A percentile compares a stretch with the other conserved stretches of the same genome.
These are phyloP conservation scores for Cephalopterus ornatus DNA, from an alignment of 2,113 vertebrate genomes.

Conservation along the genomic window DNA sequence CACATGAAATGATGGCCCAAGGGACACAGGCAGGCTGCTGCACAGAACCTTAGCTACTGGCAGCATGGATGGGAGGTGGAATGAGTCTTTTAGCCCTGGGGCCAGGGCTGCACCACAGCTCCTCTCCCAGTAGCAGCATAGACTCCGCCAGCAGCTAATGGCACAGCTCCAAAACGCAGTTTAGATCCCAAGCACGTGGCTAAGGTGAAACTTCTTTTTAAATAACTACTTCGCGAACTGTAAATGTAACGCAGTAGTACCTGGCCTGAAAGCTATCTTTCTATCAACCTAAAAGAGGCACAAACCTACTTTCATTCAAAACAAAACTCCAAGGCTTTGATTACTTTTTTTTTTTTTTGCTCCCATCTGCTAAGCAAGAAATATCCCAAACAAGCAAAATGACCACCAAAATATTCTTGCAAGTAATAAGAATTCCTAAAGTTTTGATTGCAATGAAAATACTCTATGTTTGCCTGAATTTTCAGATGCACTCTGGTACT, in stretches of 20 bases:
- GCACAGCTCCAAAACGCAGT: not conserved
- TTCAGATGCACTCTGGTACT: not conserved
- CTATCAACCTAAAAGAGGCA: not conserved
- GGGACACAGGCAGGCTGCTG: not conserved
- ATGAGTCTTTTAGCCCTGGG: fast-evolving
- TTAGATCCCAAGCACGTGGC: not conserved
- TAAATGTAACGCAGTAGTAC: not conserved
- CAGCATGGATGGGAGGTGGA: fast-evolving
- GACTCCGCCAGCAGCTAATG: not conserved
- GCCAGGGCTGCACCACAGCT: not conserved
- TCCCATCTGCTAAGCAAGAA: not conserved
- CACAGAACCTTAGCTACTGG: fast-evolving
- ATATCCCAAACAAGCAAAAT: not conserved
- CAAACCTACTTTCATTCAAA: not conserved
- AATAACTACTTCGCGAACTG: not conserved
- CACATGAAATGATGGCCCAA: fast-evolving
- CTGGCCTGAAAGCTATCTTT: not conserved
- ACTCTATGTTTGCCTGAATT: not conserved
- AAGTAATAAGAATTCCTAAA: not conserved
- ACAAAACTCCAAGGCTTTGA: not conserved
- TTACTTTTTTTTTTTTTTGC: not conserved
- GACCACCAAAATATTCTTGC: not conserved
- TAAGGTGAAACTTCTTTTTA: not conserved
- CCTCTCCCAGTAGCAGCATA: not conserved
- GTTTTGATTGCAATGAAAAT: not conserved